Evolutionary conservation across 2,888 invertebrate species (phyloP).

Genomic region (Lypha dubia): DNA sequence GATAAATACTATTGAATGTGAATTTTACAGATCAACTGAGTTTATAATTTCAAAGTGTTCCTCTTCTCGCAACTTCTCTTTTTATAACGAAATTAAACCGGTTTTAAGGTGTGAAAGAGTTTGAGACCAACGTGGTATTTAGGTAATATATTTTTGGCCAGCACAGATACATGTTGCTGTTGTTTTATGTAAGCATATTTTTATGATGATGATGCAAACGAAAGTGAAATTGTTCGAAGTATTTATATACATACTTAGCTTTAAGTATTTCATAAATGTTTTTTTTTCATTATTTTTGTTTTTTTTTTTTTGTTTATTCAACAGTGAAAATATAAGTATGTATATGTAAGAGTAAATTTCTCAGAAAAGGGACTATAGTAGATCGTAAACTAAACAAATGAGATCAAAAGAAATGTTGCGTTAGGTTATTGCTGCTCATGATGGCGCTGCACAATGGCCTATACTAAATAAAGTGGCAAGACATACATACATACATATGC

Average conservation of each 20-base stretch:
- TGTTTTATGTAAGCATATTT: neutral
- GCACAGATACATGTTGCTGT: neutral
- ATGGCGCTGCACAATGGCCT: neutral
- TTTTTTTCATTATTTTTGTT: neutral
- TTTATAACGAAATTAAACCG: slow-evolving; percentile 14
- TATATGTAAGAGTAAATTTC: slow-evolving; percentile 22
- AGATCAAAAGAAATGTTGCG: slow-evolving; percentile 56
- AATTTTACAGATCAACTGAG: neutral
- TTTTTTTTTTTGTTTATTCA: neutral
- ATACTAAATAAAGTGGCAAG: neutral
- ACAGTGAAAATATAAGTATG: slow-evolving; percentile 35
- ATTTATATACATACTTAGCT: slow-evolving; percentile 38
- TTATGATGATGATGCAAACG: slow-evolving; percentile 74
- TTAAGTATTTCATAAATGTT: slow-evolving; percentile 19
- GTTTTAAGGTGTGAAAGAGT: slow-evolving; percentile 30
- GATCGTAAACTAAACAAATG: slow-evolving; percentile 32
- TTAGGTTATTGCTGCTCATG: slow-evolving; percentile 59
- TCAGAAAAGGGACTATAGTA: neutral
- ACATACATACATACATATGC: too few species aligned
- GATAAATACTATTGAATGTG: slow-evolving; percentile 1
- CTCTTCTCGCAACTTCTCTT: neutral
- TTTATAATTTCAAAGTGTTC: neutral
- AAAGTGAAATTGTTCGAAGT: slow-evolving; percentile 76
- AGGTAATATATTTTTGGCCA: slow-evolving; percentile 47
- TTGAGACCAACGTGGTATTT: slow-evolving; percentile 19